Conservation (phyloP, 1,140 invertebrate species). For the Psix sp. region DNA sequence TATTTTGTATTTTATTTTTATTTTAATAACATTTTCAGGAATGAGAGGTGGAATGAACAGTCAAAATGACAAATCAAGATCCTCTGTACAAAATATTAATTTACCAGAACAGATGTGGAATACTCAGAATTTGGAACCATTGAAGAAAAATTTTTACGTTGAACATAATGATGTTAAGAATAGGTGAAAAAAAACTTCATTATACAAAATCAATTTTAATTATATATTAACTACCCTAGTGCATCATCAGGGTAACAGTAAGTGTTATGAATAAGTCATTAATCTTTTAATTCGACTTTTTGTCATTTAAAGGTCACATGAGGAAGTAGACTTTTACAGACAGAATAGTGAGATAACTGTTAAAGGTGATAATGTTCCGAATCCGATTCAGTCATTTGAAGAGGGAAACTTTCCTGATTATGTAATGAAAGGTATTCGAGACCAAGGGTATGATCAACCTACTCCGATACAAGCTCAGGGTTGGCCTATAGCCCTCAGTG, state of each 20-base stretch:
- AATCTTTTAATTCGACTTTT: background rate
- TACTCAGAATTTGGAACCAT: slow-evolving; percentile 78
- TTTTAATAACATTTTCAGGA: too few relatives aligned
- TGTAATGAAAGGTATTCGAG: slow-evolving; percentile 77
- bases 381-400: slow-evolving; percentile 82
- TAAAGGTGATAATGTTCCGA: slow-evolving; percentile 79
- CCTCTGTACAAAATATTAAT: slow-evolving; percentile 74
- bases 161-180: slow-evolving; percentile 79
- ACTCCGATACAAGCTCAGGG: slow-evolving; percentile 83
- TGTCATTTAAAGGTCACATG: slow-evolving; percentile 63
- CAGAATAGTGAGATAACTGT: slow-evolving; percentile 79
- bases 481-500: slow-evolving; percentile 85
- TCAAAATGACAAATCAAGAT: slow-evolving; percentile 69
- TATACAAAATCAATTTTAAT: background rate
- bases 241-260: too few relatives aligned
- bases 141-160: slow-evolving; percentile 85
- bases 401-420: slow-evolving; percentile 81
- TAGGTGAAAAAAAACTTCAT: slow-evolving; percentile 66
- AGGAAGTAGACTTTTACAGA: slow-evolving; percentile 79
- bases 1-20: too few relatives aligned
- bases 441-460: slow-evolving; percentile 79
- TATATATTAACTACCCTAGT: background rate
- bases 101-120: slow-evolving; percentile 83
- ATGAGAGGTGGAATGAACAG: slow-evolving; percentile 64
- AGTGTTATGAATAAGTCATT: too few relatives aligned